Base-by-base conservation (phyloP, 2,113 vertebrate genomes). In the Oncorhynchus kisutch region DNA sequence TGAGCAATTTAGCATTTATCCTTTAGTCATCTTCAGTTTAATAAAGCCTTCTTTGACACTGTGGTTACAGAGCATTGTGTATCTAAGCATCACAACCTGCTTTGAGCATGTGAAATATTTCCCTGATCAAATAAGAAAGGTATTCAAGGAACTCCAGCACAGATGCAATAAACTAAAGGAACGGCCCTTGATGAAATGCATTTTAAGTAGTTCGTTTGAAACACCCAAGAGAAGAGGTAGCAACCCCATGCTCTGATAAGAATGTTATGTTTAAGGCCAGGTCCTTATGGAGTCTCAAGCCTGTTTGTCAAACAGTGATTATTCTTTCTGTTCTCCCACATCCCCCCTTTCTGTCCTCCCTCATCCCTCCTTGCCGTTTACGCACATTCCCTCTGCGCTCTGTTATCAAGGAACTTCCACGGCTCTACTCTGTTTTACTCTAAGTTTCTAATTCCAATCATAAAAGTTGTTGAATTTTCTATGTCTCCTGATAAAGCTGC, bases 261-360 rank as follows among this genome's bases (percentile, higher is more conserved):
- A 71, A 49, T 39, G 31, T 74, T 76, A 73, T 59, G 65, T 66
- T 77, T 81, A 79, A 82, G 77, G 74, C 74, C 78, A 80, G 31
- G 31, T 68, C 51, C 16, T 31, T 39, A 24, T 20, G 73, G 34
- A 57, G 25, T 71, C 68, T 62, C 72, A 65, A 65, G 74, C 75
- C 62, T 79, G 72, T 77, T 77, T 80, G 77, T 77, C 67, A 76
- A 64, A 65, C n/a, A 62, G 59, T 22, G 5, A 7, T 62, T 22
- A n/a, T 34, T 70, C 59, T 39, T 34, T 64, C 71, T 80, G 20
- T 65, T 60, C 69, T 73, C 31, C 62, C 78, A 78, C 73, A 78
- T 20, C 66, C 68, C 69, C 70, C 31, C 62, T 74, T 80, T 70
- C 71, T 72, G 60, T 69, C 54, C 48, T 60, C 34, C 76, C 72